A percentile compares a stretch with the other conserved stretches of the same genome.
Evolutionary conservation across 2,888 invertebrate genomes (phyloP).

Genomic region (Melieria picta): DNA sequence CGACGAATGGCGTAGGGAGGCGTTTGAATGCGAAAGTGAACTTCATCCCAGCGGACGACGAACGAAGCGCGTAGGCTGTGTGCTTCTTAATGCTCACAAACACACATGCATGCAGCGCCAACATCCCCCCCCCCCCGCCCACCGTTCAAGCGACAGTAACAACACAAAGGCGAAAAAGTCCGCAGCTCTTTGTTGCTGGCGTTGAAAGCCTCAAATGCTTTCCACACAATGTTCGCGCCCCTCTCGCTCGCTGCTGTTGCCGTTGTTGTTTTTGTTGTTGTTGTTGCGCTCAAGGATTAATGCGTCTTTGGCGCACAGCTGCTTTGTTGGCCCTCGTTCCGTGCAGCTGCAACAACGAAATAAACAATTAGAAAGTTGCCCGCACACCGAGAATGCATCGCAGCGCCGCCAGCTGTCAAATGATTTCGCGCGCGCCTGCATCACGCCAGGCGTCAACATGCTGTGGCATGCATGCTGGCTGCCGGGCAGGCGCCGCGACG

Average conservation of each 20-base stretch:
- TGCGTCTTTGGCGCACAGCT: no score
- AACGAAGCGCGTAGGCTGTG: background rate
- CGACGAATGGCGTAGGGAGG: no score
- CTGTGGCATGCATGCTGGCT: background rate
- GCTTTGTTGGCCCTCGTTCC: no score
- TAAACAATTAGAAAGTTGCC: background rate
- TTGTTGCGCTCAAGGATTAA: no score
- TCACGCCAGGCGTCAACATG: constrained; percentile 2
- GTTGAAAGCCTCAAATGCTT: no score
- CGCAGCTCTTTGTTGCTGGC: no score
- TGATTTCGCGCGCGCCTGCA: background rate
- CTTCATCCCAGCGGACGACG: constrained; percentile 1
- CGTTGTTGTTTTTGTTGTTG: no score
- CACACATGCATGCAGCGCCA: background rate
- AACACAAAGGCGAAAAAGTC: no score
- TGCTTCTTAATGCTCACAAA: no score
- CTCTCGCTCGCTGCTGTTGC: no score
- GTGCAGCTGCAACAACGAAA: background rate
- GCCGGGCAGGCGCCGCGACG: background rate
- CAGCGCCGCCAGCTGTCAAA: background rate
- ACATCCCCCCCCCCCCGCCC: background rate
- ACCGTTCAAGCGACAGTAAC: no score
- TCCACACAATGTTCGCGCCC: no score
- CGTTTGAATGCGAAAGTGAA: background rate
- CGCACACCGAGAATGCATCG: background rate